Evolutionary conservation across 2,888 invertebrate genomes (phyloP).

Genomic region (Hymenopus coronatus): DNA sequence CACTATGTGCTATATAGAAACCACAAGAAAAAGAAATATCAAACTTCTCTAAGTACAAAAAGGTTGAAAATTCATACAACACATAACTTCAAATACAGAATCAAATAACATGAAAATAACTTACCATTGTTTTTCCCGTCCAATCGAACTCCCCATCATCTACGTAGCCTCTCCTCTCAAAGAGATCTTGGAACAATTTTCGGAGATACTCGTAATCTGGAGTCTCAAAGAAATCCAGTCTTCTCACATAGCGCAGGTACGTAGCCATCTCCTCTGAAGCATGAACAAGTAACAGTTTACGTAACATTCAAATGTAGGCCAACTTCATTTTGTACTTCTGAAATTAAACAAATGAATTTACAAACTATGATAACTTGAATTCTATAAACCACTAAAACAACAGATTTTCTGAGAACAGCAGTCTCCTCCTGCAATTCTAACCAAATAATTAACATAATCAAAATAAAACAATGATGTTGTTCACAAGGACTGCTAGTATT

Average conservation of each 20-base stretch:
- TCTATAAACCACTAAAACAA: no score
- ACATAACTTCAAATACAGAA: not conserved
- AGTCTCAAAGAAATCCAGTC: conserved; percentile 99
- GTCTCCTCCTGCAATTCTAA: no score
- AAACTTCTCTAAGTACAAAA: no score
- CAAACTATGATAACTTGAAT: not conserved
- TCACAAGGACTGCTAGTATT: no score
- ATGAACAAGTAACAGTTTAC: not conserved
- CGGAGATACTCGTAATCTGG: conserved; percentile 99
- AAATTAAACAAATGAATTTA: not conserved
- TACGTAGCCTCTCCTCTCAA: conserved; percentile 80
- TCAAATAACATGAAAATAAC: conserved; percentile 34
- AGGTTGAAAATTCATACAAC: no score
- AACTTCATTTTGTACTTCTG: not conserved
- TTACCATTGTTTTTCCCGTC: conserved; percentile 78
- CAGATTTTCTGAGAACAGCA: no score
- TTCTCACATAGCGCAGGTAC: conserved; percentile 93
- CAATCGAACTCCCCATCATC: conserved; percentile 94
- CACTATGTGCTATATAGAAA: no score
- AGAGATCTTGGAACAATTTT: conserved; percentile 90
- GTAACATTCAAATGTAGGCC: not conserved
- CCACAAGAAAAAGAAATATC: no score
- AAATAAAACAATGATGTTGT: no score
- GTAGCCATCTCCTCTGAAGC: conserved; percentile 91
- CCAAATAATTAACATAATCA: no score